Evolutionary conservation across 1,140 invertebrate genomes (phyloP).

Genomic region (Choristoneura fumiferana): DNA sequence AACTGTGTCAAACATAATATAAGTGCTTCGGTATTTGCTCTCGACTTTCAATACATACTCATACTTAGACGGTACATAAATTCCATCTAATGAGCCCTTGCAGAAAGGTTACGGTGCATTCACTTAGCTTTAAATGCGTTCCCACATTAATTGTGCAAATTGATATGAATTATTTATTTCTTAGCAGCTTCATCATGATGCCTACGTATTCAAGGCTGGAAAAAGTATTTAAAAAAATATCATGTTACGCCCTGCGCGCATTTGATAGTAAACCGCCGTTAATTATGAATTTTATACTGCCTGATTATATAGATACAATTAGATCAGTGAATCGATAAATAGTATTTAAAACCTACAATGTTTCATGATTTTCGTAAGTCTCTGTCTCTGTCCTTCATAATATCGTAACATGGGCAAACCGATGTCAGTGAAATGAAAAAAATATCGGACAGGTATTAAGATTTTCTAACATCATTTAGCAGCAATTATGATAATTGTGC

Average conservation of each 20-base stretch:
- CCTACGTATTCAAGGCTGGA: conserved; percentile 34
- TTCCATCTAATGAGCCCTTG: conserved; percentile 49
- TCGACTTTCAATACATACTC: conserved; percentile 23
- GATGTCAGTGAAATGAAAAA: too few species aligned
- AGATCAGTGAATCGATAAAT: conserved; percentile 4
- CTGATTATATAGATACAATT: neutral
- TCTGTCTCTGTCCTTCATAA: too few species aligned
- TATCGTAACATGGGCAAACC: too few species aligned
- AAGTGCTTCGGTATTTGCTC: conserved; percentile 31
- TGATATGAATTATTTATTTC: conserved; percentile 49
- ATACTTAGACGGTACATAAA: conserved; percentile 41
- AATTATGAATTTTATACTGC: conserved; percentile 11
- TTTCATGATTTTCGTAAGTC: too few species aligned
- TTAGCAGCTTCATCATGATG: conserved; percentile 40
- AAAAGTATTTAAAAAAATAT: conserved; percentile 36
- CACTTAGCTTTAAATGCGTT: conserved; percentile 34
- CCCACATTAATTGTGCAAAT: conserved; percentile 55
- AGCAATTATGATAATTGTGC: conserved; percentile 6
- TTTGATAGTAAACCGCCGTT: conserved; percentile 21
- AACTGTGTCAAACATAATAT: conserved; percentile 21
- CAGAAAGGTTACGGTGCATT: conserved; percentile 55
- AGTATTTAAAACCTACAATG: too few species aligned
- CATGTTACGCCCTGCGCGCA: conserved; percentile 36
- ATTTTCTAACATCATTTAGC: conserved; percentile 12
- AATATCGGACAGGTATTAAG: neutral